phyloP scores from a whole-genome alignment of 1,140 invertebrate species.

The Drosophila ambigua region DNA sequence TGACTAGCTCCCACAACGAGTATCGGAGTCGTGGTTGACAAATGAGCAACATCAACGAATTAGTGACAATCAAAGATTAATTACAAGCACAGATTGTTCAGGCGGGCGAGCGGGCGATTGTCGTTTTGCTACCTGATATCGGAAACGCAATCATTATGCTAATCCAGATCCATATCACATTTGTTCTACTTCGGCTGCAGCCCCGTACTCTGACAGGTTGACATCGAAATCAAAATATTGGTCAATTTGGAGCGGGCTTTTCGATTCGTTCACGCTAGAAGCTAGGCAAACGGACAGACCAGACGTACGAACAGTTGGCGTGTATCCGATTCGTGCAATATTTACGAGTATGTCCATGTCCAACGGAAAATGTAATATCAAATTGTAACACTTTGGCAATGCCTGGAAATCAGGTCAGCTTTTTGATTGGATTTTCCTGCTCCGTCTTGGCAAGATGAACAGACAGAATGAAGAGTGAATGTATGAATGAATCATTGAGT shows the following conservation, averaged over 20 bases:
- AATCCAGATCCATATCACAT: conserved; percentile 23
- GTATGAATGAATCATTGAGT: too few relatives aligned
- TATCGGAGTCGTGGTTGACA: conserved; percentile 18
- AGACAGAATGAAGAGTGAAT: too few relatives aligned
- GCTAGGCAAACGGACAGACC: too few relatives aligned
- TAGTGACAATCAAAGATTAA: conserved; percentile 28
- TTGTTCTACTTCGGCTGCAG: conserved; percentile 24
- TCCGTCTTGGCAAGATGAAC: background rate
- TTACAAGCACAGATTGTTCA: conserved; percentile 5
- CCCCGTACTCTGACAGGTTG: conserved; percentile 5
- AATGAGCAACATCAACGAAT: conserved; percentile 29
- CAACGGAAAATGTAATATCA: conserved; percentile 43
- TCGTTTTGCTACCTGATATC: background rate
- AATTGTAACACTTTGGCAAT: conserved; percentile 16
- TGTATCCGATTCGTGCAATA: conserved; percentile 15
- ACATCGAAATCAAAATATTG: conserved; percentile 10
- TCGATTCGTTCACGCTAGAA: background rate
- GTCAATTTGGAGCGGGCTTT: conserved; percentile 5
- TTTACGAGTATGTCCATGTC: conserved; percentile 13
- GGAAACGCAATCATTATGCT: background rate
- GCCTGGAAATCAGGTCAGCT: background rate
- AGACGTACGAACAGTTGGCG: conserved; percentile 10
- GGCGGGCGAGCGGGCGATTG: too few relatives aligned
- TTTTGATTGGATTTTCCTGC: conserved; percentile 41
- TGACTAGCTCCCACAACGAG: conserved; percentile 28